Conservation (phyloP, 2,888 invertebrate genomes). For the Diaperis boleti region DNA sequence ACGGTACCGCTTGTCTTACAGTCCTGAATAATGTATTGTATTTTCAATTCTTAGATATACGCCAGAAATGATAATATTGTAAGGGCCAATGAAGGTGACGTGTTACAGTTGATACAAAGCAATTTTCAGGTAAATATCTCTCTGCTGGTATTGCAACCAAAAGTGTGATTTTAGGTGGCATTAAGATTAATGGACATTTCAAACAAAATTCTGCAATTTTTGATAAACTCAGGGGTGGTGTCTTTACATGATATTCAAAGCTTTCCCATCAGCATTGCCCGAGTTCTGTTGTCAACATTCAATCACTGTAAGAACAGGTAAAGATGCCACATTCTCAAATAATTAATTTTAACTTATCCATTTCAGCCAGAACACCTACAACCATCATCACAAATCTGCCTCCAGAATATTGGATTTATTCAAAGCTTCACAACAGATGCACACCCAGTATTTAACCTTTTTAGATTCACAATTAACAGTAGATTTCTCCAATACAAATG, state of each 20-base stretch:
- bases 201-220: constrained; percentile 43
- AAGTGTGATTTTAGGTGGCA: constrained; percentile 43
- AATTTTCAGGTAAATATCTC: constrained; percentile 33
- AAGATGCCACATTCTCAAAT: constrained; percentile 7
- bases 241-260: constrained; percentile 34
- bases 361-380: constrained; percentile 53
- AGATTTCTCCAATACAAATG: constrained; percentile 39
- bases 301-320: constrained; percentile 49
- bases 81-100: background rate
- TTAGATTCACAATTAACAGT: constrained; percentile 42
- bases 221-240: constrained; percentile 32
- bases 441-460: constrained; percentile 49
- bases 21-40: background rate
- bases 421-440: constrained; percentile 50
- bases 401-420: constrained; percentile 52
- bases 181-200: constrained; percentile 46
- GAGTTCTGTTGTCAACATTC: constrained; percentile 44
- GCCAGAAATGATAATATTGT: constrained; percentile 8
- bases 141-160: background rate
- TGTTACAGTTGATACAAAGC: background rate
- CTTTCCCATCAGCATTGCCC: constrained; percentile 37
- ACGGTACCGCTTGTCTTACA: too few relatives aligned
- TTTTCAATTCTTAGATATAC: constrained; percentile 12
- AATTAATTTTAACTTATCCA: constrained; percentile 7
- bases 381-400: constrained; percentile 47